Conservation (phyloP, 2,797 vertebrate species). For the Poecilia picta region DNA sequence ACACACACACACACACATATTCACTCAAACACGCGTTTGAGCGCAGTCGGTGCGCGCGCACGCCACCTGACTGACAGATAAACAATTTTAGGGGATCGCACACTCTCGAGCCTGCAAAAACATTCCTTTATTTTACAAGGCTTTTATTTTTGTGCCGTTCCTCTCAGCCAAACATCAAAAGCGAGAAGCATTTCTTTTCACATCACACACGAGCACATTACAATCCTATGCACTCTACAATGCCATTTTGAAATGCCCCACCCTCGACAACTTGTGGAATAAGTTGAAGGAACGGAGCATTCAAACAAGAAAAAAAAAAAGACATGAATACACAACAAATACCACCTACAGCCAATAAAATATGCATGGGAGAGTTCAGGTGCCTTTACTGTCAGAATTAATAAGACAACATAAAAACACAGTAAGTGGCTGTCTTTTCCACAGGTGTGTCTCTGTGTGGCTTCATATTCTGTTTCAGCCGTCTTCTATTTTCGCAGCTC, state of each 20-base stretch:
- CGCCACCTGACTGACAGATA: slow-evolving; percentile 72
- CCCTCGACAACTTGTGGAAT: slow-evolving; percentile 73
- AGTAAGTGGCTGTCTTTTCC: slow-evolving; percentile 42
- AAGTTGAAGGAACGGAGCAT: slow-evolving; percentile 58
- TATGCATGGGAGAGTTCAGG: slow-evolving; percentile 70
- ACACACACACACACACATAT: slow-evolving; percentile 37
- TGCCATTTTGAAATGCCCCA: slow-evolving; percentile 66
- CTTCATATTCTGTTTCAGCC: slow-evolving; percentile 32
- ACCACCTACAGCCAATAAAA: slow-evolving; percentile 73
- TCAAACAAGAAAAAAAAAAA: slow-evolving; percentile 56
- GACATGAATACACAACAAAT: slow-evolving; percentile 73
- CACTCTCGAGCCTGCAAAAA: slow-evolving; percentile 65
- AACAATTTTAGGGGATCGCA: slow-evolving; percentile 60
- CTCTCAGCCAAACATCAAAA: slow-evolving; percentile 72
- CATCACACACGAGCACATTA: slow-evolving; percentile 69
- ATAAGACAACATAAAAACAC: slow-evolving; percentile 46
- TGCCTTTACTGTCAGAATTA: slow-evolving; percentile 69
- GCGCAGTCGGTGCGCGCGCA: slow-evolving; percentile 45
- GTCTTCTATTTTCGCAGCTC: slow-evolving; percentile 44
- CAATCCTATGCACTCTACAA: slow-evolving; percentile 53
- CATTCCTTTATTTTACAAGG: slow-evolving; percentile 66
- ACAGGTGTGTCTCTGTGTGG: slow-evolving; percentile 63
- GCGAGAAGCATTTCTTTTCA: slow-evolving; percentile 48
- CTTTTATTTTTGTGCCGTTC: slow-evolving; percentile 74
- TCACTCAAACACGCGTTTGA: slow-evolving; percentile 47